Evolutionary conservation across 2,113 vertebrate species (phyloP), one percentile per base, ranked within the genome.

Genomic region (Microcebus ravelobensis): DNA sequence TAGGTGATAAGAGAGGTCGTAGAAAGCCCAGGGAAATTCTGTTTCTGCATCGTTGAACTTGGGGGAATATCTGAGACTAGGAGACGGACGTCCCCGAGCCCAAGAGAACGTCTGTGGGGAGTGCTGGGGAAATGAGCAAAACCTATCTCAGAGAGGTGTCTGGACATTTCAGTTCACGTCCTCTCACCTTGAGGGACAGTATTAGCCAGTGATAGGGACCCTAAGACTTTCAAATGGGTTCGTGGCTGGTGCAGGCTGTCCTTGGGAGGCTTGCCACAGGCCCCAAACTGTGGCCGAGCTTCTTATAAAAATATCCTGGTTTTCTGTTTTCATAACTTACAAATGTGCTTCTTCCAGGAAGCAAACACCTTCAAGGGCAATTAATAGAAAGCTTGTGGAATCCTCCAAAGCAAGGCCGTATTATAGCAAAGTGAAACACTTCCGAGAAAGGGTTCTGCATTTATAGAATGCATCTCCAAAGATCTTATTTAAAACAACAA

Each of bases 271-370:
- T 92, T 91, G 67, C 77, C 73, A 86, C 39, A 34, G 91, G 52
- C 70, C 82, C 25, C 74, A 80, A 73, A 63, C 29, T 34, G 48
- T 84, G 70, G n/a, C 50, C 80, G 63, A 90, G 50, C 80, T 36
- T 92, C 85, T 50, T 94, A 79, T 84, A 94, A 96, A 97, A 95
- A 86, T 95, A 94, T 96, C 68, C 95, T 91, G 50, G 83, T 93
- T 92, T 93, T 92, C 91, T 97, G 92, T 94, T 96, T 96, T 89
- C 21, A 93, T 87, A 96, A 90, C 87, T 92, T 85, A 74, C 14
- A 89, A 89, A 84, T 0, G 57, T 45, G n/a, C 57, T 91, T 91
- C 73, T 96, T 95, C 86, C 82, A 96, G 92, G 95, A 95, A 96
- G 87, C 79, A 89, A 80, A 83, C 70, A 93, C 68, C 80, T 96